phyloP scores from a whole-genome alignment of 2,888 invertebrate species.

The Zaprionus obscuricornis region DNA sequence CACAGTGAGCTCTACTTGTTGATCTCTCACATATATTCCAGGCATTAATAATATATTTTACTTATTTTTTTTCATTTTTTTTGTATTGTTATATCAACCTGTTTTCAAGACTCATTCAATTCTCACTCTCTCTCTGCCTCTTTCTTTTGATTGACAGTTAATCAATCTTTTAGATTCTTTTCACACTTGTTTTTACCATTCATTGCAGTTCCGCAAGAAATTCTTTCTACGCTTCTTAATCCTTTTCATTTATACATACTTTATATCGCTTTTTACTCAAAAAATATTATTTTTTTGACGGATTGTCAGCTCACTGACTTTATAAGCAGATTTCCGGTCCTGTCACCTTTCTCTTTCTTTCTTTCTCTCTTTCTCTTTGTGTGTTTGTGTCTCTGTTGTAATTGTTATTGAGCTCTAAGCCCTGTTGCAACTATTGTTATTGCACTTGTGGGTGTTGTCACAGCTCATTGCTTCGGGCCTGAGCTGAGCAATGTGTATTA shows the following conservation, averaged over 20 bases:
- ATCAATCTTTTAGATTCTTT: constrained; percentile 73
- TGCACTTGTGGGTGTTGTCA: too few relatives aligned
- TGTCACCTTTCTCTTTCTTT: constrained; percentile 17
- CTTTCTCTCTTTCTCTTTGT: constrained; percentile 25
- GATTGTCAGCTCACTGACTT: constrained; percentile 63
- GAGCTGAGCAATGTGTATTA: too few relatives aligned
- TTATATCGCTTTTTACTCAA: constrained; percentile 1
- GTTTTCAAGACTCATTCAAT: constrained; percentile 63
- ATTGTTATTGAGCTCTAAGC: constrained; percentile 56
- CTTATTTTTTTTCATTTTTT: too few relatives aligned
- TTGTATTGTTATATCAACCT: constrained; percentile 66
- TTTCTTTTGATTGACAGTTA: constrained; percentile 69
- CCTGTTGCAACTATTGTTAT: constrained; percentile 35
- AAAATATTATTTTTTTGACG: constrained; percentile 50
- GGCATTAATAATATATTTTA: constrained; percentile 62
- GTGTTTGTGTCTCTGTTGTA: constrained; percentile 46
- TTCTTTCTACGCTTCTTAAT: constrained; percentile 58
- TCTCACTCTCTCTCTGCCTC: constrained; percentile 6
- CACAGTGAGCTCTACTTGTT: constrained; percentile 7
- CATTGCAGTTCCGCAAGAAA: constrained; percentile 55
- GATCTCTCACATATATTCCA: background rate
- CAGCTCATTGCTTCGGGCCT: too few relatives aligned
- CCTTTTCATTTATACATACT: constrained; percentile 66
- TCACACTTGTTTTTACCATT: constrained; percentile 67
- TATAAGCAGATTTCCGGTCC: constrained; percentile 73